Base-by-base conservation (phyloP, 2,888 invertebrate genomes). In the Oligia fasciuncula region DNA sequence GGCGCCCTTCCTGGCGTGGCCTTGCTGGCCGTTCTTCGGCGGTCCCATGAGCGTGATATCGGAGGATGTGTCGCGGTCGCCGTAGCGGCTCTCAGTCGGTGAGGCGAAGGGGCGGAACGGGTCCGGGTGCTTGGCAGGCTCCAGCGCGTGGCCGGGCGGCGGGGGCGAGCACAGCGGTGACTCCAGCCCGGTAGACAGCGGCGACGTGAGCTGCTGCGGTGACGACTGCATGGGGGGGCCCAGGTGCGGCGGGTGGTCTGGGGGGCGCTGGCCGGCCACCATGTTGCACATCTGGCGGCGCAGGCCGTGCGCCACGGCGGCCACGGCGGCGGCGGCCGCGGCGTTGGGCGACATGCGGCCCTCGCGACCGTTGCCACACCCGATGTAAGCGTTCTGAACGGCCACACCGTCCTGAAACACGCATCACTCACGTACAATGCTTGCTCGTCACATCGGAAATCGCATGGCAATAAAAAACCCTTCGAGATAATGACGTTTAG, bases 271-370 rank as follows among this genome's bases (percentile, higher is more conserved):
- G 63, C 96, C 95, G 14, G 96, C 95, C 35, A 98, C 98, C 98
- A 98, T 98, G 94, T 97, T 98, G 97, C 98, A 98, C 98, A 98
- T 98, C 95, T 98, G 98, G 88, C 98, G 98, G 73, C 98, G 97
- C 79, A 98, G 97, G 67, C 98, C 98, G 95, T 98, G 98, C 29
- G 98, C 98, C 77, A 98, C 98, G 35, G 98, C 98, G 19, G 98
- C 98, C 65, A 98, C 98, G 62, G 98, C 98, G 60, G 98, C 98
- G 73, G 98, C 98, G 68, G 98, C 98, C 35, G 98, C 98, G 19
- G 98, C 98, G 93, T 97, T 97, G 90, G 95, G 97, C 76, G 97
- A 97, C 93, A 97, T 95, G 81, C 96, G 96, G 23, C 97, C 97
- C 68, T 97, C 97, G 87, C 97, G 95, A 35, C 97, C 97, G 93